A percentile compares a stretch with the other conserved stretches of the same genome.
These are phyloP conservation scores for Catagonus wagneri DNA, from an alignment of 2,113 vertebrate species.

Conservation along the genomic window DNA sequence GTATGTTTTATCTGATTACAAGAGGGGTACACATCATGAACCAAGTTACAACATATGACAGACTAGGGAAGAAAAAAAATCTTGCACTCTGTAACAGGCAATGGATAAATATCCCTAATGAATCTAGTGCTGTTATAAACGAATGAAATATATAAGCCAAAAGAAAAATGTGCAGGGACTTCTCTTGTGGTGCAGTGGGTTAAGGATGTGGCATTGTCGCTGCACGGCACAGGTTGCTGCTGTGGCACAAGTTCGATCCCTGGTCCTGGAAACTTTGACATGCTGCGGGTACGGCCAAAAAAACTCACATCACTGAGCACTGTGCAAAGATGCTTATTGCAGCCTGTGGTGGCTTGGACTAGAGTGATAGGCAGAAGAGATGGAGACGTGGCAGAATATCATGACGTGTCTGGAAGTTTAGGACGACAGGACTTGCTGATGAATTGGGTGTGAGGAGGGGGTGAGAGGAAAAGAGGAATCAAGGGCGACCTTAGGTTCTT, in stretches of 20 bases:
- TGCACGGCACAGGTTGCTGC: no score
- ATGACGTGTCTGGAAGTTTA: constrained; percentile 17
- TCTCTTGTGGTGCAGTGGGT: no score
- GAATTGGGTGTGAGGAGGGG: neutral
- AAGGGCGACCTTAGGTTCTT: neutral
- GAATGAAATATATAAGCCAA: constrained; percentile 57
- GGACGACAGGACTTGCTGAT: neutral
- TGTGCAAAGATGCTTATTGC: neutral
- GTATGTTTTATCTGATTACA: constrained; percentile 65
- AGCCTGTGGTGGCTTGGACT: neutral
- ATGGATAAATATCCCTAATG: constrained; percentile 38
- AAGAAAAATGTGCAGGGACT: constrained; percentile 36
- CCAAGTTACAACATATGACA: constrained; percentile 63
- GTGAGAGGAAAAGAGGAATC: constrained; percentile 4
- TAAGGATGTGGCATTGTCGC: no score
- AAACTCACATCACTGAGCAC: neutral
- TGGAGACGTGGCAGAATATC: neutral
- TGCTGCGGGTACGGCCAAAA: no score
- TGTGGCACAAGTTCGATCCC: no score
- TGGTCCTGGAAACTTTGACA: no score
- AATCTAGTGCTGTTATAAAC: constrained; percentile 33
- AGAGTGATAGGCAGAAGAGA: constrained; percentile 19
- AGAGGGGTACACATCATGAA: constrained; percentile 40
- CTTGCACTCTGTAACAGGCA: constrained; percentile 6
- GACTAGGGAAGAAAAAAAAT: constrained; percentile 40